Evolutionary conservation across 1,140 invertebrate genomes (phyloP), one percentile per base, ranked within the genome.

Genomic region (Orussus abietinus): DNA sequence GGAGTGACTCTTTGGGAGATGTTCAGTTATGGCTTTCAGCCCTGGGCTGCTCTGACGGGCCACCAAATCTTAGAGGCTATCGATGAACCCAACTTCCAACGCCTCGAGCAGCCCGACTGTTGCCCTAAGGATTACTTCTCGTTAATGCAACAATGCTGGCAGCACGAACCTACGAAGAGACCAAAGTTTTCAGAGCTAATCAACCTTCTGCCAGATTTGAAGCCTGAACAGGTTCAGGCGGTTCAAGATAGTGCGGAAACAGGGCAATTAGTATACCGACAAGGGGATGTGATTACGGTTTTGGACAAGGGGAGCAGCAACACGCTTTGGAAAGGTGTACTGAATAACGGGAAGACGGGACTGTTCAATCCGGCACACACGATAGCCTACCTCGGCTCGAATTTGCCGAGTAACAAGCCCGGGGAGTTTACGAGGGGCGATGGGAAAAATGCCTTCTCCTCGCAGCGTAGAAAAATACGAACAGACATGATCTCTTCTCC

Each of bases 1-100:
- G 96, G 88, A 6, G 94, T 98, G 0, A 96, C 93, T n/a, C 69
- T 99, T 0, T 99, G 96, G 95, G 96, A 99, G 72, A 95, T 98
- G 89, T 98, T 98, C 63, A 92, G 91, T 7, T 97, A 96, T 61
- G 96, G 96, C 6, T 93, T 95, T 62, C 93, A 97, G 68, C 96
- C 96, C 0, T 98, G 95, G 95, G 88, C 90, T 0, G 95, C 92
- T 0, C 77, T 95, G 14, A 96, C 92, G 1, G 95, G 96, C 0
- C 88, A 94, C 53, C 87, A 99, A 75, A 98, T 98, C 49, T 70
- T 98, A 1, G 91, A 96, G 64, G 89, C 92, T 1, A 96, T 99
- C 37, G 95, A 98, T 71, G 84, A 88, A 42, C 94, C 96, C 2
- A 90, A 92, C 59, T 91, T 80, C 18, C 77, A 93, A 75, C 77